Conservation (phyloP, 2,797 vertebrate genomes). For the Pachyuromys duprasi region DNA sequence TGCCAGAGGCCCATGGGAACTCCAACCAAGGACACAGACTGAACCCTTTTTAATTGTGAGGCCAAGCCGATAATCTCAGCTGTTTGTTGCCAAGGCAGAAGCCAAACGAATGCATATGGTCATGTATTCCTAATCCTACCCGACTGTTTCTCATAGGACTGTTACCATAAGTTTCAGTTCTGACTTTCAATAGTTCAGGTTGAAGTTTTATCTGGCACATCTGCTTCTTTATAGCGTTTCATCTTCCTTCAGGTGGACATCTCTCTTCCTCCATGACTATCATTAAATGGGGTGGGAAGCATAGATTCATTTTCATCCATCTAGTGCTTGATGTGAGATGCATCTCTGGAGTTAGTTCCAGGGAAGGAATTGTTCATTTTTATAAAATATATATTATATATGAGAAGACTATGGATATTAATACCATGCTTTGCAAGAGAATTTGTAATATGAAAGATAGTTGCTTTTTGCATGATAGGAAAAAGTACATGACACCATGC, state of each 20-base stretch:
- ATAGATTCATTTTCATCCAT: background rate
- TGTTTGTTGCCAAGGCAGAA: background rate
- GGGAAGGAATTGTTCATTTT: background rate
- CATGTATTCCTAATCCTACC: background rate
- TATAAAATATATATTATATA: background rate
- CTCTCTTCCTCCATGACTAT: background rate
- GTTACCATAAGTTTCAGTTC: background rate
- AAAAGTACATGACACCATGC: background rate
- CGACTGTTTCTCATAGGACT: background rate
- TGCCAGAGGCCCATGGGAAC: no score
- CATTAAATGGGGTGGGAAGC: background rate
- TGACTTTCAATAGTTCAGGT: background rate
- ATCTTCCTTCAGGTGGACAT: background rate
- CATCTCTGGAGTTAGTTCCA: background rate
- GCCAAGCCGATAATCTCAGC: background rate
- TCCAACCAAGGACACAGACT: background rate
- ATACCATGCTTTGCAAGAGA: background rate
- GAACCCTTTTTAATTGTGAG: background rate
- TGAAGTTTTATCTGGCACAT: background rate
- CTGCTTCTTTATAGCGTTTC: background rate
- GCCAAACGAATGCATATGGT: background rate
- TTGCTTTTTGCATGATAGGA: slow-evolving; percentile 16
- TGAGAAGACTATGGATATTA: background rate
- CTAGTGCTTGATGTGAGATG: background rate
- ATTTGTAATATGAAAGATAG: background rate